Evolutionary conservation across 2,113 vertebrate genomes (phyloP).

Genomic region (Poecile atricapillus): DNA sequence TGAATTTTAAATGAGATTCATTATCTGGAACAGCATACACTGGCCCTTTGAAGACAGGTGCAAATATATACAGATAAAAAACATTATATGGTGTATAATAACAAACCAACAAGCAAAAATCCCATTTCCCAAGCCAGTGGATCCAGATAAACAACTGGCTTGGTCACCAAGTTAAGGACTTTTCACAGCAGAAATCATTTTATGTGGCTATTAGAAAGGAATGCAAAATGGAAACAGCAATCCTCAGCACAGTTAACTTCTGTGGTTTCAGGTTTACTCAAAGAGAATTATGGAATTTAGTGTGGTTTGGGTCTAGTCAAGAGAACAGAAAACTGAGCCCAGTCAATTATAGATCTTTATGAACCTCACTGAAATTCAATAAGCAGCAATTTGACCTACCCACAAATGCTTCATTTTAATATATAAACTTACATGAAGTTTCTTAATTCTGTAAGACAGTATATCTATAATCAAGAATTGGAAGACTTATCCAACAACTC

Average conservation of each 20-base stretch:
- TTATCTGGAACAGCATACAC: not conserved
- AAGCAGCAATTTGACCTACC: not conserved
- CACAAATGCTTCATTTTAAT: not conserved
- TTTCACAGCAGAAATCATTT: not conserved
- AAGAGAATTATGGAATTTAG: fast-evolving
- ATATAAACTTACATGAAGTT: not conserved
- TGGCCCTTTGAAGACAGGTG: not conserved
- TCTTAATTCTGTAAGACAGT: not conserved
- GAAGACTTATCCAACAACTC: not conserved
- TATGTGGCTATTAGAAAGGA: not conserved
- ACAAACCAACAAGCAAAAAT: not conserved
- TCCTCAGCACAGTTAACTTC: not conserved
- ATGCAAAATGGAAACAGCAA: not conserved
- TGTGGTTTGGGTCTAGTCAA: not conserved
- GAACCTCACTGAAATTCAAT: not conserved
- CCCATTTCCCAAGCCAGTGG: not conserved
- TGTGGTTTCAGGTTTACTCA: not conserved
- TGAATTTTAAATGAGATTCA: not conserved
- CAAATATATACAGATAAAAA: not conserved
- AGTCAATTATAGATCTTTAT: not conserved
- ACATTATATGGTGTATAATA: not conserved
- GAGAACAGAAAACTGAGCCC: not conserved
- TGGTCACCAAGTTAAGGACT: not conserved
- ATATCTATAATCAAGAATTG: not conserved
- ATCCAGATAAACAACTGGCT: not conserved